A percentile compares a stretch with the other conserved stretches of the same genome.
phyloP scores from a whole-genome alignment of 2,113 vertebrate species.

The Lucifuga dentata region DNA sequence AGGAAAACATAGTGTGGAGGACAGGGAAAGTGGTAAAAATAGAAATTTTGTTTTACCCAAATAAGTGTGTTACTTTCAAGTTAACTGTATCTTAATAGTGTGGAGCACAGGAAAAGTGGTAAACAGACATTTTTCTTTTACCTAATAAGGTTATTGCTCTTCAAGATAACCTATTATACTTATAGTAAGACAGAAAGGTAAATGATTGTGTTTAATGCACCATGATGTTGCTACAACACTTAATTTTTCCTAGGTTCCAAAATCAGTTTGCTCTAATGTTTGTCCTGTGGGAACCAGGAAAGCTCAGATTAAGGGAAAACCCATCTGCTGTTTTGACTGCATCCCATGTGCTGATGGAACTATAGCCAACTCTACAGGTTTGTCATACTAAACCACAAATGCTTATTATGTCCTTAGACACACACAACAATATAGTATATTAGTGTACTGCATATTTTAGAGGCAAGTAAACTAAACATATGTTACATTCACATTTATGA shows the following conservation, averaged over 20 bases:
- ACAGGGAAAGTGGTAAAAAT: constrained; percentile 65
- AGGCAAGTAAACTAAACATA: no score
- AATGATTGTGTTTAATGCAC: no score
- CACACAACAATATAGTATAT: not conserved
- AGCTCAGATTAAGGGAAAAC: constrained; percentile 79
- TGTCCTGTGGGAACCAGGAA: constrained; percentile 79
- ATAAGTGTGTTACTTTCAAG: no score
- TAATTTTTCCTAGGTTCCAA: constrained; percentile 66
- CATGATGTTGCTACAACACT: no score
- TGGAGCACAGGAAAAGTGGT: no score
- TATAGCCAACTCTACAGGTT: constrained; percentile 80
- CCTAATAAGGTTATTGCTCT: not conserved
- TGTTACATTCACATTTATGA: no score
- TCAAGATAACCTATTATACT: no score
- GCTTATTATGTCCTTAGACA: no score
- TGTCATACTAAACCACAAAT: not conserved
- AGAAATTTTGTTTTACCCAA: not conserved
- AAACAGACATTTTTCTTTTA: no score
- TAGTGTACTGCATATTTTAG: no score
- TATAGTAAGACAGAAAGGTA: no score
- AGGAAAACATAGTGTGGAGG: constrained; percentile 76
- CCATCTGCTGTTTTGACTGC: constrained; percentile 85
- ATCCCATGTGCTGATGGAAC: constrained; percentile 83
- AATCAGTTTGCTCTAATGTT: constrained; percentile 72
- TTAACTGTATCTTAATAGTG: no score